These are phyloP conservation scores for Solen grandis DNA, from an alignment of 1,140 invertebrate genomes.

Conservation along the genomic window DNA sequence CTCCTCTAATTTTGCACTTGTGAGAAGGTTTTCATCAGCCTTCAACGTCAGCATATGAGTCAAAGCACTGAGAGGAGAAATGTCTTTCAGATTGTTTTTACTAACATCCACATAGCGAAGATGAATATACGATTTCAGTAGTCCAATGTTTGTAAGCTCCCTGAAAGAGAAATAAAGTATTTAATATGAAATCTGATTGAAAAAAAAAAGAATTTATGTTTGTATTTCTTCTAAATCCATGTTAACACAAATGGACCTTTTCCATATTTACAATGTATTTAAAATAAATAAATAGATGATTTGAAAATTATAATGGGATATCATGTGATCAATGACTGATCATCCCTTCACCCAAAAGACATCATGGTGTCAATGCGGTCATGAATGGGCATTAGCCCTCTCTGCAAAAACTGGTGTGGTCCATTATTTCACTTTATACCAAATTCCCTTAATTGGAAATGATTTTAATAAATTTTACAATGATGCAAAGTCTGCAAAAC, in stretches of 20 bases:
- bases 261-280: neutral
- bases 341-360: too few species aligned
- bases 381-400: too few species aligned
- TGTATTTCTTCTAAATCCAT: neutral
- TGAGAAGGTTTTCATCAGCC: conserved; percentile 78
- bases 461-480: too few species aligned
- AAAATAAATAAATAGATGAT: too few species aligned
- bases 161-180: conserved; percentile 68
- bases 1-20: conserved; percentile 76
- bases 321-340: too few species aligned
- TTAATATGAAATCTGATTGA: neutral
- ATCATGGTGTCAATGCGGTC: too few species aligned
- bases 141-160: conserved; percentile 77
- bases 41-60: conserved; percentile 80
- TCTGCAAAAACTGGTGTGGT: too few species aligned
- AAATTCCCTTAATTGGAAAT: too few species aligned
- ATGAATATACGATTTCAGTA: conserved; percentile 78
- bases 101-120: conserved; percentile 79
- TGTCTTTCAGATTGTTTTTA: conserved; percentile 79
- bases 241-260: neutral
- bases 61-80: conserved; percentile 76
- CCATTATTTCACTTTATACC: too few species aligned
- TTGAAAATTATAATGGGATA: too few species aligned
- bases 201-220: too few species aligned
- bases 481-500: too few species aligned